Conservation (phyloP, 2,797 vertebrate genomes). For the Neoniphon sammara region DNA sequence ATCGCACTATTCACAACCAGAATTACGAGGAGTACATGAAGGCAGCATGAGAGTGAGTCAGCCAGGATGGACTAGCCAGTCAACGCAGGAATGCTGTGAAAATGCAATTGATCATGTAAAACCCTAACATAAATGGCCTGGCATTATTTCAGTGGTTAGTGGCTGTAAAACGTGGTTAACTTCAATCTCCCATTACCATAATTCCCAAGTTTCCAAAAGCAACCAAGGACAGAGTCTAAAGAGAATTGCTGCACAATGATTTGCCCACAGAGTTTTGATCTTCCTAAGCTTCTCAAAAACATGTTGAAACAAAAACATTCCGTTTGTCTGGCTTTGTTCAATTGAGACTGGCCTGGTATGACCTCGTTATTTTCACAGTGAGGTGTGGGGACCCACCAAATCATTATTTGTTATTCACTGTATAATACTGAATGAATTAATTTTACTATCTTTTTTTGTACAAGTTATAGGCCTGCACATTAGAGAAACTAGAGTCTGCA, state of each 20-base stretch:
- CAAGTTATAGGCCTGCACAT: too few species aligned
- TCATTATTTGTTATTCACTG: conserved; percentile 10
- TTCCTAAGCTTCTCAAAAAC: conserved; percentile 43
- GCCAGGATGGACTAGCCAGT: conserved; percentile 29
- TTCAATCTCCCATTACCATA: conserved; percentile 36
- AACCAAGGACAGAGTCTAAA: conserved; percentile 34
- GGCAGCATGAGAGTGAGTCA: conserved; percentile 30
- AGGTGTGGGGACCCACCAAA: conserved; percentile 18
- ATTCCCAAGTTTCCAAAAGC: conserved; percentile 38
- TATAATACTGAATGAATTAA: conserved; percentile 15
- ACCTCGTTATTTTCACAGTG: conserved; percentile 30
- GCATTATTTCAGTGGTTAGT: conserved; percentile 28
- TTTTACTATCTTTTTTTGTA: background rate
- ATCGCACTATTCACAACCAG: too few species aligned
- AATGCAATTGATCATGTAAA: conserved; percentile 48
- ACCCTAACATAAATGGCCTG: conserved; percentile 30
- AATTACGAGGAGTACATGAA: conserved; percentile 11
- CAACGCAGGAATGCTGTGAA: conserved; percentile 35
- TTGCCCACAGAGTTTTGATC: conserved; percentile 50
- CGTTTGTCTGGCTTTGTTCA: conserved; percentile 15
- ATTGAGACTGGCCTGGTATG: conserved; percentile 7
- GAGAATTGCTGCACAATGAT: conserved; percentile 11
- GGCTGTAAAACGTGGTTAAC: conserved; percentile 35
- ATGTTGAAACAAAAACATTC: conserved; percentile 33
- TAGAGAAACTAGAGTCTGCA: too few species aligned